Evolutionary conservation across 2,113 vertebrate species (phyloP), one percentile per base, ranked within the genome.

Genomic region (Thunnus maccoyii): DNA sequence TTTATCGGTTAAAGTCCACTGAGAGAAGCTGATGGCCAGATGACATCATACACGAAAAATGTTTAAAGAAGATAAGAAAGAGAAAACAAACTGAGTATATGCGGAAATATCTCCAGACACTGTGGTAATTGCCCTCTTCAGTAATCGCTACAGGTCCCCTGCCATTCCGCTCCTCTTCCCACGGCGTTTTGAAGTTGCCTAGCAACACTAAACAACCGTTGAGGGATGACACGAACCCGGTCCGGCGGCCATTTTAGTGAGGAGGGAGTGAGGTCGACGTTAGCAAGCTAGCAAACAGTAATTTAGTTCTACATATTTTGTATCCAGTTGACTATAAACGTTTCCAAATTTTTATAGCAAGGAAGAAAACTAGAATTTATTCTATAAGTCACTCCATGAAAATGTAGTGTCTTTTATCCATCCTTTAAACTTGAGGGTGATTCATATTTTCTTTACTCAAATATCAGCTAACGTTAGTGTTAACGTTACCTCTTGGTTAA

Each of bases 121-220:
- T 0, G 6, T 10, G 54, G 11, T 27, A 52, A 56, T 32, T 10
- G 12, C 62, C 56, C 56, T 50, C 3, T 41, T 67, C 27, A 30
- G n/a, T 56, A 46, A 3, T 44, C 5, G 13, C 32, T 51, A 56
- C 57, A 20, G 17, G 12, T 64, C 56, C 4, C 14, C 22, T 46
- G 61, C 8, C 69, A 60, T 36, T 72, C 15, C 8, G 4, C 57
- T 76, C 17, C 41, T 14, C 54, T 57, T 54, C 55, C 4, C 69
- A 51, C 50, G 36, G 92, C 91, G 86, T 95, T 90, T 11, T 74
- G 16, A n/a, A 1, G 95, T 96, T 94, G 91, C 96, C 25, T 56
- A 81, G 96, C 88, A 94, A 96, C 95, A 62, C 8, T 16, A 76
- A 88, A 89, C 84, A 71, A 54, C 51, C 48, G 9, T 13, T 6